These are phyloP conservation scores for Pseudorectes ferrugineus DNA, from an alignment of 2,113 vertebrate species.

Conservation along the genomic window DNA sequence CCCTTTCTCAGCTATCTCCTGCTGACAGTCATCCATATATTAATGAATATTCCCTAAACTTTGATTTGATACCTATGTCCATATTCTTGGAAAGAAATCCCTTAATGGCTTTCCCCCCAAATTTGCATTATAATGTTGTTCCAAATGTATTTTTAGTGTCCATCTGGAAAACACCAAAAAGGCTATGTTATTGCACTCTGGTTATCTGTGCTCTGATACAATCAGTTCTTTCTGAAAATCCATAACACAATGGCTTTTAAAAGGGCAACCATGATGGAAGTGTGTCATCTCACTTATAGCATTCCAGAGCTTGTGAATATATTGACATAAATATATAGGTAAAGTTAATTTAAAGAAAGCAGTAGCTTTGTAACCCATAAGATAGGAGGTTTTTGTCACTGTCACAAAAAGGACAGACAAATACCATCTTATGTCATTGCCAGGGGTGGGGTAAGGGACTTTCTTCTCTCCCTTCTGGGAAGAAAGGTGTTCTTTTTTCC, in stretches of 20 bases:
- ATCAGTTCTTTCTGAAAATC: neutral
- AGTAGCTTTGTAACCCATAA: neutral
- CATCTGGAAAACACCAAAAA: neutral
- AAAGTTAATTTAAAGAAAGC: slow-evolving; percentile 18
- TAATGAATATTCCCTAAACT: neutral
- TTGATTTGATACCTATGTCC: neutral
- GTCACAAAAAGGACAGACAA: neutral
- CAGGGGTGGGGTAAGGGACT: neutral
- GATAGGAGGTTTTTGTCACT: neutral
- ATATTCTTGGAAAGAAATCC: neutral
- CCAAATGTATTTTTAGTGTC: neutral
- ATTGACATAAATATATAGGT: neutral
- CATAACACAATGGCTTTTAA: neutral
- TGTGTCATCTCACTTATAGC: neutral
- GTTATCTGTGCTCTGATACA: neutral
- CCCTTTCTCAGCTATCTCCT: neutral
- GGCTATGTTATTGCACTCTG: neutral
- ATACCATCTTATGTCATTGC: neutral
- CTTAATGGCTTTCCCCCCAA: neutral
- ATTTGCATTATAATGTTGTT: neutral
- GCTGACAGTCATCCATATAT: neutral
- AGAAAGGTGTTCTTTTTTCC: neutral
- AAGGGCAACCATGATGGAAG: neutral
- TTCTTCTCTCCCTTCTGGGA: neutral
- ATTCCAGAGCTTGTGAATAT: neutral